Percentiles rank a stretch among this genome's conserved stretches.
These are phyloP conservation scores for Mormyrus iriodes DNA, from an alignment of 2,113 vertebrate genomes.

Conservation along the genomic window DNA sequence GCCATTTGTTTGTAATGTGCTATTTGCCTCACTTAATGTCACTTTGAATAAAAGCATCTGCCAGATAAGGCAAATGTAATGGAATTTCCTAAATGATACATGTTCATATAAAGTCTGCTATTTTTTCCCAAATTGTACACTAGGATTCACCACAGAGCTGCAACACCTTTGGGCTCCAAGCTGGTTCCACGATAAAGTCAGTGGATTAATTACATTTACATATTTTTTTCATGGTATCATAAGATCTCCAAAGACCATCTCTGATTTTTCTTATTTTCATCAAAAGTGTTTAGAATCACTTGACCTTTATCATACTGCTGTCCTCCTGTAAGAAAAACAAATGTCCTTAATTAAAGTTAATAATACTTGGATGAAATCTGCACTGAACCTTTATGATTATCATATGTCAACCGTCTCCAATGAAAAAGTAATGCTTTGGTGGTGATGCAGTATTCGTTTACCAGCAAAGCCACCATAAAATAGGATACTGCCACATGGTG, in stretches of 20 bases:
- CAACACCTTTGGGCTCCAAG: neutral
- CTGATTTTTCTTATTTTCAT: slow-evolving; percentile 65
- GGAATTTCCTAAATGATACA: neutral
- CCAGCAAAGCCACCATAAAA: neutral
- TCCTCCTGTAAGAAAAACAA: slow-evolving; percentile 65
- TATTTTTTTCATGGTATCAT: slow-evolving; percentile 44
- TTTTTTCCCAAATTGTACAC: neutral
- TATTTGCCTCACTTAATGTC: neutral
- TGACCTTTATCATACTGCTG: slow-evolving; percentile 76
- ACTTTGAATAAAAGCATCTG: neutral
- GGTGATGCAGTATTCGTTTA: neutral
- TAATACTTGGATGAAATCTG: neutral
- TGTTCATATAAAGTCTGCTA: neutral
- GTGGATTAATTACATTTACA: neutral
- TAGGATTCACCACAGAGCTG: neutral
- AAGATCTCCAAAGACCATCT: slow-evolving; percentile 76
- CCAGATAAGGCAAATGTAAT: neutral
- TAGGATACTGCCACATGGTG: slow-evolving; percentile 1
- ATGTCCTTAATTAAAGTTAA: neutral
- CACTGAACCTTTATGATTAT: neutral
- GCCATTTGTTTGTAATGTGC: neutral
- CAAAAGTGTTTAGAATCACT: slow-evolving; percentile 71
- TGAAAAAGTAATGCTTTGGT: neutral
- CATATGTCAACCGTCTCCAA: neutral
- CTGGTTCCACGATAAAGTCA: neutral